phyloP scores from a whole-genome alignment of 2,113 vertebrate genomes.

The Oryzias woworae region DNA sequence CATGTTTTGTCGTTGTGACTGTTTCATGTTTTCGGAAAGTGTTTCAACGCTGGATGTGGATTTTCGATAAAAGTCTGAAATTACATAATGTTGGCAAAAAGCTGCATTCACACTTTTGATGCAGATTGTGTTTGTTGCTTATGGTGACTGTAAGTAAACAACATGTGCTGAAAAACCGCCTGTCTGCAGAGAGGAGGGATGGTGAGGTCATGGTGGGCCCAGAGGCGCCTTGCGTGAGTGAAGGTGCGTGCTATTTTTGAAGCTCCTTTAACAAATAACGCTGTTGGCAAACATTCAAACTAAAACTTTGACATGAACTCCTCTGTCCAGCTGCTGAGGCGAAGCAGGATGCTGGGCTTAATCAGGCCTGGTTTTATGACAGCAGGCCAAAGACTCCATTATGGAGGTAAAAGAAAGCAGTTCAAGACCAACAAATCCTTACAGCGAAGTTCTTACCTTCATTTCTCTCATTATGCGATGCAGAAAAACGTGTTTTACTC shows the following conservation, averaged over 20 bases:
- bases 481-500: too few species aligned
- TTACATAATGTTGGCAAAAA: too few species aligned
- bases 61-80: too few species aligned
- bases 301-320: constrained; percentile 30
- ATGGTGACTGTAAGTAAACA: not conserved
- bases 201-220: constrained; percentile 39
- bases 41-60: too few species aligned
- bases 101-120: too few species aligned
- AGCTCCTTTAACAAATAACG: constrained; percentile 43
- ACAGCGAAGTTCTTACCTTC: too few species aligned
- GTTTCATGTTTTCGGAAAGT: too few species aligned
- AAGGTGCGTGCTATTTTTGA: constrained; percentile 50
- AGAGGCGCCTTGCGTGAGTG: constrained; percentile 35
- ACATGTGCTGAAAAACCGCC: too few species aligned
- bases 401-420: constrained; percentile 25
- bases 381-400: not conserved
- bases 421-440: constrained; percentile 5
- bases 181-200: constrained; percentile 30
- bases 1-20: too few species aligned
- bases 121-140: not conserved
- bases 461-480: too few species aligned
- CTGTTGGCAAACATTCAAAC: constrained; percentile 37
- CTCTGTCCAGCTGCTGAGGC: constrained; percentile 36
- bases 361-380: constrained; percentile 1
- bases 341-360: constrained; percentile 22